phyloP scores from a whole-genome alignment of 2,888 invertebrate species.

The Machimus rusticus region DNA sequence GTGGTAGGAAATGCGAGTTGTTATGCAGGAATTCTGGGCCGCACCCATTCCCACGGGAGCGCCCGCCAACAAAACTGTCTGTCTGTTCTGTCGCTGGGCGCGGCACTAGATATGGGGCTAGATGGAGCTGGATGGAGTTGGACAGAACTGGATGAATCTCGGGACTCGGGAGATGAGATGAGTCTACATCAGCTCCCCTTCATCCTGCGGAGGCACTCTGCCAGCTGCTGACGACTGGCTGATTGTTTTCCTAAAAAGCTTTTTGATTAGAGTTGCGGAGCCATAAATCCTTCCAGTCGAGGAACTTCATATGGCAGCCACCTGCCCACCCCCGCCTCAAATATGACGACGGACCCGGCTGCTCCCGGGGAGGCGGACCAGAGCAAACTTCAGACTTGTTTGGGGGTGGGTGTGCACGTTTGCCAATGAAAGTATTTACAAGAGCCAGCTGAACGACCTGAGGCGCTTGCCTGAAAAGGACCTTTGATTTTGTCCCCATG shows the following conservation, averaged over 20 bases:
- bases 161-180: too few relatives aligned
- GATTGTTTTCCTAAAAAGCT: constrained; percentile 16
- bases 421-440: background rate
- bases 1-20: constrained; percentile 8
- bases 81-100: background rate
- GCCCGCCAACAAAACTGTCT: background rate
- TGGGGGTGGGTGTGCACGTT: background rate
- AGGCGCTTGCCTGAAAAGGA: constrained; percentile 9
- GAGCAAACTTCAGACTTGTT: background rate
- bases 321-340: background rate
- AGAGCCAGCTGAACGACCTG: background rate
- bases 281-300: background rate
- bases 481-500: background rate
- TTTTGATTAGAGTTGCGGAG: constrained; percentile 17
- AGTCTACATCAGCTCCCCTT: background rate
- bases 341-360: background rate
- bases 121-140: background rate
- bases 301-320: background rate
- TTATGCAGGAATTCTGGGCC: background rate
- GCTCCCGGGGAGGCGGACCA: background rate
- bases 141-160: background rate
- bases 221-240: background rate
- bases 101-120: background rate
- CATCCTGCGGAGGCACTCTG: background rate
- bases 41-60: background rate